Base-by-base conservation (phyloP, 2,888 invertebrate species). In the Argyresthia albistria region DNA sequence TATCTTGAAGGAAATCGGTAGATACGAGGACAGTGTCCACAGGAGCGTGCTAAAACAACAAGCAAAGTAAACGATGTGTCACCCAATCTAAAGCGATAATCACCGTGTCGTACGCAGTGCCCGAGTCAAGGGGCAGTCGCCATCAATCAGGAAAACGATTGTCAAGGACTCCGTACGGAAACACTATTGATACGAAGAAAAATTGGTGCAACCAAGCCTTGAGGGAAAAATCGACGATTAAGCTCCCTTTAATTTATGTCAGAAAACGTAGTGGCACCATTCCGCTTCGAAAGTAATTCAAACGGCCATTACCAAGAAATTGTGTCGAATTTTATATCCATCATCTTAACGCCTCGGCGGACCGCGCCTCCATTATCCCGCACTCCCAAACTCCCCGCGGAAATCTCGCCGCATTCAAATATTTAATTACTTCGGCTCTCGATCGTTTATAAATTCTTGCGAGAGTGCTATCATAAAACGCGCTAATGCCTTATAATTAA, bases 401-500 rank as follows among this genome's bases (percentile, higher is more conserved):
- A 86, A 86, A 86, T 86, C 86, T 83, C 80, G 69, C 83, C 83
- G 78, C 84, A 83, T 83, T 82, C 86, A 83, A 87, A 87, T 86
- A 87, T 86, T 87, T 87, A 87, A 87, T 87, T 86, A 87, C 83
- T 81, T 79, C 67, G 70, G 75, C 79, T 76, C 80, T 79, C 82
- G 81, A 87, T 86, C 86, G 81, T 79, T 84, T 84, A 80, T 84
- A 86, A 84, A 86, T 79, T 80, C 73, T 69, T 66, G 67, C 75
- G 72, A 70, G 80, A 87, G 84, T 86, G 86, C 78, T 84, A 86
- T 87, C 86, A 86, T 87, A 86, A 86, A 87, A 84, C 84, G 80
- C 82, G 81, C 81, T 87, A 87, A 87, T 86, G 88, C 87, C 81
- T 83, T 86, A 87, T 88, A 88, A 88, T 88, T 88, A 88, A 88